Evolutionary conservation across 2,113 vertebrate genomes (phyloP).

Genomic region (Coracopsis vasa): DNA sequence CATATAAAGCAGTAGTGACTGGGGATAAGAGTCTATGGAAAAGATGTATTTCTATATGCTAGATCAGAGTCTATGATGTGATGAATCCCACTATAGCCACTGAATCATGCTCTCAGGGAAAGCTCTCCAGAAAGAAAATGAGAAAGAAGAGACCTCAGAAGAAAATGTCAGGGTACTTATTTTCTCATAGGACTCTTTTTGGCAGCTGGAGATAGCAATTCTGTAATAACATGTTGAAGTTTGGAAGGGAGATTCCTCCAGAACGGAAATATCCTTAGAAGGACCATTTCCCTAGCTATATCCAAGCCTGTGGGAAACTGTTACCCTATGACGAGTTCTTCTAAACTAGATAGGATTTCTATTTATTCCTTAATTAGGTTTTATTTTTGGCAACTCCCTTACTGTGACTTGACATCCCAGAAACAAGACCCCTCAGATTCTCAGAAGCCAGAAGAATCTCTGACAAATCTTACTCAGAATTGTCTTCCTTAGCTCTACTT

Average conservation of each 20-base stretch:
- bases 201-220: slow-evolving; percentile 25
- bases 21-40: neutral
- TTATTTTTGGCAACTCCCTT: slow-evolving; percentile 61
- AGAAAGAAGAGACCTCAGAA: slow-evolving; percentile 48
- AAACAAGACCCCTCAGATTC: slow-evolving; percentile 52
- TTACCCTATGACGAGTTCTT: slow-evolving; percentile 54
- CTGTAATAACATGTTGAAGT: slow-evolving; percentile 9
- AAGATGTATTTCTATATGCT: neutral
- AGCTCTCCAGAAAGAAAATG: slow-evolving; percentile 20
- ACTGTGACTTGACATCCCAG: slow-evolving; percentile 25
- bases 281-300: slow-evolving; percentile 1
- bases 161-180: slow-evolving; percentile 42
- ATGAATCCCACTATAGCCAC: neutral
- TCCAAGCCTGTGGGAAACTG: slow-evolving; percentile 62
- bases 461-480: neutral
- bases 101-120: slow-evolving; percentile 4
- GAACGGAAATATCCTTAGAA: slow-evolving; percentile 30
- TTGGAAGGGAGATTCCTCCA: slow-evolving; percentile 50
- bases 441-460: slow-evolving; percentile 1
- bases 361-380: slow-evolving; percentile 34
- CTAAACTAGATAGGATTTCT: slow-evolving; percentile 49
- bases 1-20: neutral
- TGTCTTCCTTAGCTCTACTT: neutral
- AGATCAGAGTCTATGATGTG: neutral
- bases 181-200: slow-evolving; percentile 57